Base-by-base conservation (phyloP, 2,888 invertebrate species). In the Agrotis ipsilon region DNA sequence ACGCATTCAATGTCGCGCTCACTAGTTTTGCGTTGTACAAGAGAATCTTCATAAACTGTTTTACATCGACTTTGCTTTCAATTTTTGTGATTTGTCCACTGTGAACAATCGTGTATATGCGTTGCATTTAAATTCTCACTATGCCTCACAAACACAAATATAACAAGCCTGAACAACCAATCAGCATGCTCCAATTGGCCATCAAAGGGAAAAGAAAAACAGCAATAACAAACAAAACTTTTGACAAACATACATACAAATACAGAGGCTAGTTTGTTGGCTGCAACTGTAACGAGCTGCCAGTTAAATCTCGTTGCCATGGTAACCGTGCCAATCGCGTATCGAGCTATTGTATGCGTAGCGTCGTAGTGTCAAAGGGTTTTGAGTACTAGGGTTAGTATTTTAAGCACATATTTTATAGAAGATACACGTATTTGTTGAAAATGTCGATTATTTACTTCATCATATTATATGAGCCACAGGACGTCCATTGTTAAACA, bases 251-350 rank as follows among this genome's bases (percentile, higher is more conserved):
- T 1, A 64, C 19, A n/a, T n/a, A 43, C 3, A 39, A 16, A 39
- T 67, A 67, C 24, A 51, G 39, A 18, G 18, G 32, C 24, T 51
- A 43, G 68, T 43, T 18, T 52, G 39, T 18, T 52, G 27, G 24
- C 39, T 75, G 69, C 46, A 52, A 19, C 39, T 46, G 58, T 76
- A 76, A 72, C 76, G 76, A 72, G 52, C 14, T 32, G 49, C 49
- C 48, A 69, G 49, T 77, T 70, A 60, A 46, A 24, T 18, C 39
- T 46, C 27, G 72, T 57, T 71, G 16, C 27, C 27, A 74, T 61
- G 39, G 71, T n/a, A 77, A 77, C 55, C 11, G 55, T 48, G 11
- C 45, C 71, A 78, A 74, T 74, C 71, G 43, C 61, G 49, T 57
- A 57, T 76, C 58, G 70, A 73, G 19, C 43, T 52, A 43, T 43